Percentiles rank a stretch among this genome's conserved stretches.
Conservation (phyloP, 1,140 invertebrate genomes). For the Lepidurus couesii region DNA sequence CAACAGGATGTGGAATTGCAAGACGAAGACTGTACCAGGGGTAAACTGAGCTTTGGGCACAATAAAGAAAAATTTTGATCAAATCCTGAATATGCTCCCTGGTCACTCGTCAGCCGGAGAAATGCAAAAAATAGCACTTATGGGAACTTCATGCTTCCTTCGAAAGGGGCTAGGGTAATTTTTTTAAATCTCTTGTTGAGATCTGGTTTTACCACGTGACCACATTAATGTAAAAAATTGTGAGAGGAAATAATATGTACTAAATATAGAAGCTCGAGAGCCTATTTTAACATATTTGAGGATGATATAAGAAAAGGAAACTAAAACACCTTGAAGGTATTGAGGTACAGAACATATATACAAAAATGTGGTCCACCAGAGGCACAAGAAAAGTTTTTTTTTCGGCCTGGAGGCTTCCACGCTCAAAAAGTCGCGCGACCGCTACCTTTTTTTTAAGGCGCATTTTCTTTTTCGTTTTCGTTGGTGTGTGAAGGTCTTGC, state of each 20-base stretch:
- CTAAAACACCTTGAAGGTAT: background rate
- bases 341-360: background rate
- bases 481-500: background rate
- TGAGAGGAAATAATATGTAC: too few relatives aligned
- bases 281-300: too few relatives aligned
- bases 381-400: background rate
- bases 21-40: background rate
- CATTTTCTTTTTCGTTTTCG: constrained; percentile 4
- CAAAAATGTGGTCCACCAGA: background rate
- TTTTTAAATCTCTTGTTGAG: too few relatives aligned
- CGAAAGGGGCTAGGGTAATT: too few relatives aligned
- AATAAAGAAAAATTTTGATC: background rate
- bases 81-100: background rate
- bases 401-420: background rate
- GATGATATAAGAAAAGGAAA: too few relatives aligned
- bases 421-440: background rate
- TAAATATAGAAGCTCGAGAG: too few relatives aligned
- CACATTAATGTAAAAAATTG: too few relatives aligned
- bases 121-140: background rate
- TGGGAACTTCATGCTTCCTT: background rate
- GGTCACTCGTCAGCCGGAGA: background rate
- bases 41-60: background rate
- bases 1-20: too few relatives aligned
- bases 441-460: background rate
- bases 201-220: background rate